Percentiles rank a stretch among this genome's conserved stretches.
These are phyloP conservation scores for Kradibia gibbosae DNA, from an alignment of 1,140 invertebrate species.

Conservation along the genomic window DNA sequence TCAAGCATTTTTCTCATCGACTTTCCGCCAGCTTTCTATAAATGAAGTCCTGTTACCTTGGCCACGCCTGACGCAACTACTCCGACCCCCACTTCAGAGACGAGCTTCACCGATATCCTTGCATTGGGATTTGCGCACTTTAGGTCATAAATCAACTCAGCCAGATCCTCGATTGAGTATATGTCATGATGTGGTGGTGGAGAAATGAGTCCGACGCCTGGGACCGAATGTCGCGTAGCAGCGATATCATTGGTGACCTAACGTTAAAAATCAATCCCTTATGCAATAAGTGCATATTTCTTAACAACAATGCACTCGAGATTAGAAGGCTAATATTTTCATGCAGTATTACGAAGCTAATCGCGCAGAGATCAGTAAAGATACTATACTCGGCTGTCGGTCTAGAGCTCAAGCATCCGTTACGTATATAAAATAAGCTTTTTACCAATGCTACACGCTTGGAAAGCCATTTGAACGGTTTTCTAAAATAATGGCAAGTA, in stretches of 20 bases:
- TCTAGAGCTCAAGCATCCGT: too few relatives aligned
- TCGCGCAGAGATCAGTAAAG: too few relatives aligned
- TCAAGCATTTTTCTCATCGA: neutral
- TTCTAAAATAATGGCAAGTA: too few relatives aligned
- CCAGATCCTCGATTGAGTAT: slow-evolving; percentile 99
- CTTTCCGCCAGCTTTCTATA: neutral
- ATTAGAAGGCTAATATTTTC: too few relatives aligned
- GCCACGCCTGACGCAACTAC: slow-evolving; percentile 98
- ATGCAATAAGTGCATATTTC: too few relatives aligned
- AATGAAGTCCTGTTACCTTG: slow-evolving; percentile 77
- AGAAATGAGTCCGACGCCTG: slow-evolving; percentile 98
- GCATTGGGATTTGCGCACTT: slow-evolving; percentile 98
- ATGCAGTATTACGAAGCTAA: too few relatives aligned
- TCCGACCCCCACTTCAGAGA: slow-evolving; percentile 98
- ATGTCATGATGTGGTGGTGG: slow-evolving; percentile 99
- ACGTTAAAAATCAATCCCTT: neutral
- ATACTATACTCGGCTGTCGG: too few relatives aligned
- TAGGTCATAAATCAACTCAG: slow-evolving; percentile 98
- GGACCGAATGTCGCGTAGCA: slow-evolving; percentile 93
- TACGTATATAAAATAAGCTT: too few relatives aligned
- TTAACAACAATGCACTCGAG: too few relatives aligned
- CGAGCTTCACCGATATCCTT: slow-evolving; percentile 97
- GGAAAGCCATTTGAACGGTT: too few relatives aligned
- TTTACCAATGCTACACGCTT: too few relatives aligned
- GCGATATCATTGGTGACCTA: slow-evolving; percentile 96